A percentile compares a stretch with the other conserved stretches of the same genome.
phyloP scores from a whole-genome alignment of 2,113 vertebrate genomes.

The Cebidichthys violaceus region DNA sequence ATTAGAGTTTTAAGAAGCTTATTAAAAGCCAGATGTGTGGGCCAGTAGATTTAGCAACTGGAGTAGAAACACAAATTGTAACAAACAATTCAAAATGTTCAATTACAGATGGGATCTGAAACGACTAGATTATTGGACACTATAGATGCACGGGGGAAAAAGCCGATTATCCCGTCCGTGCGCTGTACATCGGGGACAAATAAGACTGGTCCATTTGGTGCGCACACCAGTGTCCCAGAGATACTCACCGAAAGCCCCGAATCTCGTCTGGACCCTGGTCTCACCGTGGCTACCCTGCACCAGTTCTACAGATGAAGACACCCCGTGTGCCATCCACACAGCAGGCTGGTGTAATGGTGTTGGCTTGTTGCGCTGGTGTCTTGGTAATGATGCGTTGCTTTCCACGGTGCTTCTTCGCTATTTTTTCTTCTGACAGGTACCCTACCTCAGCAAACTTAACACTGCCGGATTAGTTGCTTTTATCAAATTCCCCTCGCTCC shows the following conservation, averaged over 20 bases:
- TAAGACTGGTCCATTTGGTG: conserved; percentile 51
- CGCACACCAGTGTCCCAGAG: conserved; percentile 58
- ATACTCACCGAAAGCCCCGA: conserved; percentile 68
- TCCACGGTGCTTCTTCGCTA: conserved; percentile 48
- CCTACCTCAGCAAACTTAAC: conserved; percentile 75
- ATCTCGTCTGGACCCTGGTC: conserved; percentile 54
- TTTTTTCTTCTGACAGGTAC: conserved; percentile 44
- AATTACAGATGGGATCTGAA: conserved; percentile 29
- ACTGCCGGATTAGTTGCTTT: conserved; percentile 54
- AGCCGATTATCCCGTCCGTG: conserved; percentile 29
- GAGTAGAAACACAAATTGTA: conserved; percentile 5
- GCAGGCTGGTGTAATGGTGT: conserved; percentile 56
- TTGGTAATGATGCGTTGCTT: conserved; percentile 74
- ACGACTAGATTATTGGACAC: conserved; percentile 16
- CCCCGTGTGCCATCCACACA: conserved; percentile 65
- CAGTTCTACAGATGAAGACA: conserved; percentile 58
- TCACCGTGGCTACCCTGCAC: conserved; percentile 58
- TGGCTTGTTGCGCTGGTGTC: conserved; percentile 73
- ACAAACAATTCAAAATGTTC: conserved; percentile 26
- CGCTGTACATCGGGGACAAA: conserved; percentile 31
- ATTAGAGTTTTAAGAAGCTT: conserved; percentile 41
- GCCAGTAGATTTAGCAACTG: conserved; percentile 8
- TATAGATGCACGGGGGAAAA: conserved; percentile 20
- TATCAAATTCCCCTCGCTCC: conserved; percentile 21
- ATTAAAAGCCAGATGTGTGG: conserved; percentile 12